Conservation (phyloP, 2,888 invertebrate genomes). For the Heliconius aoede region DNA sequence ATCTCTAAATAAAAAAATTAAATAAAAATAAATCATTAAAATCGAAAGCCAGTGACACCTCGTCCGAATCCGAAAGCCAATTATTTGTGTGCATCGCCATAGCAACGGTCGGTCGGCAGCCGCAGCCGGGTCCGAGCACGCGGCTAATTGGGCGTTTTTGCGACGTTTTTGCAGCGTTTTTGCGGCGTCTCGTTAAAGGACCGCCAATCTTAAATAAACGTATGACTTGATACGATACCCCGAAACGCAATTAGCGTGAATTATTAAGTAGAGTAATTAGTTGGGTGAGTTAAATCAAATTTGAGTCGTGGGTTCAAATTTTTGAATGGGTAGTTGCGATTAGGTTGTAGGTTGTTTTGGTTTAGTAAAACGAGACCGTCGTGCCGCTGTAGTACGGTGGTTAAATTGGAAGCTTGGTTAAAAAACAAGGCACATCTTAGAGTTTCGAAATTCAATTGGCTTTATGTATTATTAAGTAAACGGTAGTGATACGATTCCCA, state of each 20-base stretch:
- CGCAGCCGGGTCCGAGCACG: slow-evolving; percentile 32
- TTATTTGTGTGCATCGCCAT: slow-evolving; percentile 70
- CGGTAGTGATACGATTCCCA: too few species aligned
- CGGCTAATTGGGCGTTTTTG: slow-evolving; percentile 50
- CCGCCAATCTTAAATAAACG: slow-evolving; percentile 43
- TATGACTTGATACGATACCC: slow-evolving; percentile 36
- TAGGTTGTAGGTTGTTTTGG: too few species aligned
- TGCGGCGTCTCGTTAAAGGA: slow-evolving; percentile 49
- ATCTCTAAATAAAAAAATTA: not conserved
- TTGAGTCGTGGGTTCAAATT: not conserved
- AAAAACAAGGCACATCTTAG: too few species aligned
- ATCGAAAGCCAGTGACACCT: slow-evolving; percentile 26
- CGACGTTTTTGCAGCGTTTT: slow-evolving; percentile 50
- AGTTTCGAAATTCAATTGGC: too few species aligned
- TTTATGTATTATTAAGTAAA: too few species aligned
- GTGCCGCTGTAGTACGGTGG: too few species aligned
- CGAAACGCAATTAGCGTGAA: slow-evolving; percentile 42
- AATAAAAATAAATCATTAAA: not conserved
- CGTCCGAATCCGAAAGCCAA: slow-evolving; percentile 54
- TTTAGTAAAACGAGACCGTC: too few species aligned
- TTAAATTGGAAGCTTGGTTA: too few species aligned
- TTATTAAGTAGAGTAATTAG: slow-evolving; percentile 37
- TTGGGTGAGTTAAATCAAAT: not conserved
- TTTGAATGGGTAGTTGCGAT: not conserved
- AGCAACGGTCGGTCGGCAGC: slow-evolving; percentile 56